Evolutionary conservation across 2,113 vertebrate species (phyloP), one percentile per base, ranked within the genome.

Genomic region (Thamnophis sirtalis): DNA sequence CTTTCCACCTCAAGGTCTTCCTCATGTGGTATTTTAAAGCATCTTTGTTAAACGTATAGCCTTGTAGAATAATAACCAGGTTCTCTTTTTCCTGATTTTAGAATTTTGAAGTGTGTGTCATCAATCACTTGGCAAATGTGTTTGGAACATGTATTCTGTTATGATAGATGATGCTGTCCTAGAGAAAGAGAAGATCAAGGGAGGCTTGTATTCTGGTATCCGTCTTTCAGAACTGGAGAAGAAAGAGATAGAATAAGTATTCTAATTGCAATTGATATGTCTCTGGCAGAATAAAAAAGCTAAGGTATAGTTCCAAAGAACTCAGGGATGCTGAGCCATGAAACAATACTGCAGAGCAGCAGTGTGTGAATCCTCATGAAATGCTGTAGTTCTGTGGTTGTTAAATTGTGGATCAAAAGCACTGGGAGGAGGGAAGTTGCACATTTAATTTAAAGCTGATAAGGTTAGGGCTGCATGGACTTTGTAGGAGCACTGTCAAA

Each of bases 131-230:
- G 49, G 73, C 1, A 0, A 11, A 92, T 68, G 88, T 89, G 11
- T 91, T 90, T 93, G 86, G 58, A 94, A 68, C 87, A 63, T 43
- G 1, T 0, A 0, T 91, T 88, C 43, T 88, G 92, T 86, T 93
- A 84, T 88, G 88, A 89, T 93, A 95, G 89, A 58, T 28, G n/a
- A 0, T 60, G 2, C 48, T 93, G 49, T 53, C 88, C 26, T 48
- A 55, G 87, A 90, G 88, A 43, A 84, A 88, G 24, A 93, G 56
- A 93, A 91, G 93, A 92, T 87, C 63, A 91, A 93, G 89, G 88
- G 51, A 9, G 56, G 86, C 91, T 91, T 93, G 92, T 91, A 91
- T 73, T 43, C 92, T 94, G 90, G 0, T 48, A 6, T 93, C 68
- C 28, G 87, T 90, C 68, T 85, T 88, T 38, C 54, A 26, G 56